phyloP scores from a whole-genome alignment of 2,888 invertebrate genomes.

The Pilophorus perplexus region DNA sequence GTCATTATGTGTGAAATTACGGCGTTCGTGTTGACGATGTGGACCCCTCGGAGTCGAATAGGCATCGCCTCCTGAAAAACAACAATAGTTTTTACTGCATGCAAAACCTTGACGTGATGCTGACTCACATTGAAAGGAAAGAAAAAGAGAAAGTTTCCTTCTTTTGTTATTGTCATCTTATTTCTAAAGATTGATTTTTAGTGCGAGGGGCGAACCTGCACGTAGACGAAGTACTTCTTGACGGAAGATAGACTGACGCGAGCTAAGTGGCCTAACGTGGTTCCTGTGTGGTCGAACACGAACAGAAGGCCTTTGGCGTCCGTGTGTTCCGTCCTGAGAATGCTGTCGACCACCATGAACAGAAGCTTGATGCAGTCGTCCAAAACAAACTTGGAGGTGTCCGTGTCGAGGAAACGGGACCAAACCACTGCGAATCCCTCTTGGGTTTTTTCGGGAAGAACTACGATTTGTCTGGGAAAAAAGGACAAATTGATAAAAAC shows the following conservation, averaged over 20 bases:
- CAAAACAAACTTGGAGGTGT: constrained; percentile 46
- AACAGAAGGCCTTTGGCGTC: constrained; percentile 47
- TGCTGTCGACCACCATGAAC: constrained; percentile 47
- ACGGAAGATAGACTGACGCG: constrained; percentile 45
- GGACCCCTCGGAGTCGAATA: constrained; percentile 47
- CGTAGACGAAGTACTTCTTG: constrained; percentile 48
- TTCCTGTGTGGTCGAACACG: constrained; percentile 47
- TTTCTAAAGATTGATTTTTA: too few species aligned
- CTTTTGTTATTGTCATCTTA: too few species aligned
- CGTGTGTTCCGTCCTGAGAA: constrained; percentile 44
- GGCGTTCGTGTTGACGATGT: constrained; percentile 47
- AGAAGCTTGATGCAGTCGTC: constrained; percentile 47
- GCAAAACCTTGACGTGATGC: too few species aligned
- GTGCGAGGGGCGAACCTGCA: constrained; percentile 45
- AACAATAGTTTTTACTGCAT: too few species aligned
- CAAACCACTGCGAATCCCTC: constrained; percentile 46
- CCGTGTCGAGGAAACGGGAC: constrained; percentile 42
- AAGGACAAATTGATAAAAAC: neutral
- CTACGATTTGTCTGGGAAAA: constrained; percentile 38
- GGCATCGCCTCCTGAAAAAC: constrained; percentile 48
- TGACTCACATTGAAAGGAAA: too few species aligned
- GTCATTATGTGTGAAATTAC: constrained; percentile 48
- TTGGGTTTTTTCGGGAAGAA: constrained; percentile 45
- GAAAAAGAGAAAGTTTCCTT: too few species aligned
- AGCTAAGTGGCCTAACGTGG: constrained; percentile 46